Base-by-base conservation (phyloP, 2,113 vertebrate genomes). In the Gallinago jamesoni region DNA sequence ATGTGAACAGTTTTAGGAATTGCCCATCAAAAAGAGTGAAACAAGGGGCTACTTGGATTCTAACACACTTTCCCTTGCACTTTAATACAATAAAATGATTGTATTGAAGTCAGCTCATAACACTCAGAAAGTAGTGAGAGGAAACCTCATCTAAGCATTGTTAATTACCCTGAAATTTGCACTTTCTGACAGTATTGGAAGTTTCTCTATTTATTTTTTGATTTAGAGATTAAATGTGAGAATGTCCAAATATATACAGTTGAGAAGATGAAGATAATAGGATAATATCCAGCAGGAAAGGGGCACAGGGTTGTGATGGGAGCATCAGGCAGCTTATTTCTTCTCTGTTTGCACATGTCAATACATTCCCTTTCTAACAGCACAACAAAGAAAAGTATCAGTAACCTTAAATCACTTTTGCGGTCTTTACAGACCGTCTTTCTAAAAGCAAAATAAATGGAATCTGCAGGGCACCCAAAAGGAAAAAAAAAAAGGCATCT, bases 361-460 rank as follows among this genome's bases (percentile, higher is more conserved):
- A 55, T n/a, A n/a, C 60, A 7, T 87, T 69, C n/a, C 14, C n/a
- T 83, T 59, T 60, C 75, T 63, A 80, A 10, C 72, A 84, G 72
- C 74, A 64, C 89, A 84, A 93, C 82, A 90, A 95, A 68, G 73
- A 24, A 68, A 55, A 87, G 33, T 31, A 79, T 64, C 75, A n/a
- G 47, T 47, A 90, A 81, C 77, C 73, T 89, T 89, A 81, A 93
- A 93, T 95, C 72, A 64, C 84, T 84, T 70, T 15, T 24, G 31
- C 8, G 9, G 64, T 35, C 90, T 81, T 94, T 86, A 60, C 48
- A 76, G 88, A 93, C 33, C 55, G 25, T 52, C 57, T 82, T 84
- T 96, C 87, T 92, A 64, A 93, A 78, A 90, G 87, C 15, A 48
- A 73, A 93, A 91, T 84, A 81, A 84, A 87, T 74, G 33, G 76